Base-by-base conservation (phyloP, 2,888 invertebrate genomes). In the Heterodera filipjevi region DNA sequence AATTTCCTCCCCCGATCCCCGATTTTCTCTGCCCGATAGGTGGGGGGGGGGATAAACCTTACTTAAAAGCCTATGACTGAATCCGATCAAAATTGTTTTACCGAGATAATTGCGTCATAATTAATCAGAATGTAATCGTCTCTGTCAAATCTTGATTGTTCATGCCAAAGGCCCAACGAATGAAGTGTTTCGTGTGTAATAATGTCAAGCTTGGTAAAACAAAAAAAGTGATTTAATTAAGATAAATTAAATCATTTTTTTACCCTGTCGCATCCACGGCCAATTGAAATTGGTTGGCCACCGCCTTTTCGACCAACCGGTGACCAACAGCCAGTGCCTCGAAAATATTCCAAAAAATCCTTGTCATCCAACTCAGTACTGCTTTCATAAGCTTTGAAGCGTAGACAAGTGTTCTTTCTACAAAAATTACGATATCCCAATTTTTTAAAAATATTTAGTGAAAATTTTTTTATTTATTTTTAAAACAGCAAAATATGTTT, bases 211-310 rank as follows among this genome's bases (percentile, higher is more conserved):
- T 86, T 10, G 12, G 6, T 39, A 39, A 39, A 39, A 39, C 39
- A 77, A 81, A 86, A 59, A n/a, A 80, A 68, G 14, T n/a, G 12
- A 27, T n/a, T 73, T 27, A 73, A 39, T 77, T 83, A 79, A 71
- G 16, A 49, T 19, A 16, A 19, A 49, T 27, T 27, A 27, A 59
- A 3, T 59, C 6, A 27, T 59, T 59, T 59, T 22, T 22, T 59
- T 59, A 89, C 87, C 74, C 84, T 84, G 70, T 88, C 87, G 76
- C 89, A 89, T 49, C 89, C 89, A 66, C 82, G 82, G 8, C 89
- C 89, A 77, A 89, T 87, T 3, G 88, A 89, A 27, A 89, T 83
- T 68, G 84, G 81, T 78, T 89, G 89, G 12, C 81, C 82, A 22
- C 89, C 89, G 6, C 89, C 89, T 16, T 84, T 84, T 39, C 85